These are phyloP conservation scores for Pseudorasbora parva DNA, from an alignment of 2,113 vertebrate genomes.

Conservation along the genomic window DNA sequence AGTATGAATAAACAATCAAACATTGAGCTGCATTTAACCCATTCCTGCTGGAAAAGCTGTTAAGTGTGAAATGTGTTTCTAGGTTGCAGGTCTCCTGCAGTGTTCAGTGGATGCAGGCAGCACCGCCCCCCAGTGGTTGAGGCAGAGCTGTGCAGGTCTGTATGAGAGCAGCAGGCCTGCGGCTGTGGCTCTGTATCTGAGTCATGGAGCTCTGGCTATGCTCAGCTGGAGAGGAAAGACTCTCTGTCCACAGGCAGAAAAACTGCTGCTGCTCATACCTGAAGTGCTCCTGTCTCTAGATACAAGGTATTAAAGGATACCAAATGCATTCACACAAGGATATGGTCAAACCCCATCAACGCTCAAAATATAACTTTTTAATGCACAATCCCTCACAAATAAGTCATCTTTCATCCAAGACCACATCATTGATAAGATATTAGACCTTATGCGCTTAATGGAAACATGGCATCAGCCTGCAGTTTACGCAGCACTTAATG, in stretches of 20 bases:
- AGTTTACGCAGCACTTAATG: too few relatives aligned
- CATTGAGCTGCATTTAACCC: not conserved
- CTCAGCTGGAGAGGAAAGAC: conserved; percentile 82
- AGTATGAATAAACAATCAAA: not conserved
- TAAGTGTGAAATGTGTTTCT: conserved; percentile 37
- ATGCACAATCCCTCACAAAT: too few relatives aligned
- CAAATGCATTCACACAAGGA: not conserved
- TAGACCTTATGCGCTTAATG: too few relatives aligned
- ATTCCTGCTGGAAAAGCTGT: not conserved
- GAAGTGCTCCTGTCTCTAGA: conserved; percentile 82
- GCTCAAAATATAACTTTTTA: too few relatives aligned
- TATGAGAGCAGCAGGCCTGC: conserved; percentile 65
- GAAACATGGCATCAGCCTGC: too few relatives aligned
- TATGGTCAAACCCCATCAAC: too few relatives aligned
- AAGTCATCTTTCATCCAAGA: too few relatives aligned
- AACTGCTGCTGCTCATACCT: conserved; percentile 80
- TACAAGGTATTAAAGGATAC: conserved; percentile 74
- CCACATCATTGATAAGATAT: too few relatives aligned
- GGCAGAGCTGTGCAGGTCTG: conserved; percentile 73
- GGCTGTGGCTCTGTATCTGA: conserved; percentile 81
- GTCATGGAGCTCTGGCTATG: conserved; percentile 93
- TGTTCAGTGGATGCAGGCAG: conserved; percentile 54
- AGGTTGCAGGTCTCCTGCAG: conserved; percentile 84
- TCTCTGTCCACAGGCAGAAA: conserved; percentile 76
- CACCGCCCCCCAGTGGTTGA: conserved; percentile 79